Percentiles rank a stretch among this genome's conserved stretches.
Evolutionary conservation across 2,888 invertebrate genomes (phyloP).

Genomic region (Limnephilus auricula): DNA sequence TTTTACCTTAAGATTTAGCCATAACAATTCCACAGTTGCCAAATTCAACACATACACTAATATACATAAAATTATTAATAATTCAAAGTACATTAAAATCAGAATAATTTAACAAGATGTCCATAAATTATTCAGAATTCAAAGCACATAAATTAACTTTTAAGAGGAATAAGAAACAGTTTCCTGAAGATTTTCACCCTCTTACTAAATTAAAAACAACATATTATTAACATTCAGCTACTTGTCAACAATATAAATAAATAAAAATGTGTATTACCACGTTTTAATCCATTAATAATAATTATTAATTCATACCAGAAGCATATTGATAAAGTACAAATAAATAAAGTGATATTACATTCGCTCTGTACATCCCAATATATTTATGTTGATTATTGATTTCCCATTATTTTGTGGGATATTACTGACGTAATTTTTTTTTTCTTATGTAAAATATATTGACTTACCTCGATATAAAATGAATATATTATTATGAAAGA

Average conservation of each 20-base stretch:
- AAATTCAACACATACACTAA: background rate
- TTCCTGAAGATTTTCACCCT: background rate
- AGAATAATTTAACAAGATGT: background rate
- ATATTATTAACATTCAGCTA: background rate
- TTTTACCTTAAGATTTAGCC: background rate
- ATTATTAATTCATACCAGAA: background rate
- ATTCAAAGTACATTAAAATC: background rate
- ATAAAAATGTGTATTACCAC: too few relatives aligned
- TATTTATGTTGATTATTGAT: background rate
- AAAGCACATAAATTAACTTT: background rate
- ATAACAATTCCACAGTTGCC: background rate
- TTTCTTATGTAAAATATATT: too few relatives aligned
- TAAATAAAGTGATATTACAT: background rate
- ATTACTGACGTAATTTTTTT: background rate
- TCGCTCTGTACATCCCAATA: background rate
- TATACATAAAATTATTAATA: too few relatives aligned
- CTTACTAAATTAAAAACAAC: background rate
- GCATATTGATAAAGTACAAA: background rate
- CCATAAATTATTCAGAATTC: background rate
- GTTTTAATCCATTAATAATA: background rate
- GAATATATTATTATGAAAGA: too few relatives aligned
- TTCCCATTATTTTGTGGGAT: background rate
- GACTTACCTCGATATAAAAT: background rate
- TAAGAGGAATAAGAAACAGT: background rate
- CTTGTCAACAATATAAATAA: too few relatives aligned